Percentiles rank a stretch among this genome's conserved stretches.
phyloP scores from a whole-genome alignment of 2,113 vertebrate genomes.

The Archilochus colubris region DNA sequence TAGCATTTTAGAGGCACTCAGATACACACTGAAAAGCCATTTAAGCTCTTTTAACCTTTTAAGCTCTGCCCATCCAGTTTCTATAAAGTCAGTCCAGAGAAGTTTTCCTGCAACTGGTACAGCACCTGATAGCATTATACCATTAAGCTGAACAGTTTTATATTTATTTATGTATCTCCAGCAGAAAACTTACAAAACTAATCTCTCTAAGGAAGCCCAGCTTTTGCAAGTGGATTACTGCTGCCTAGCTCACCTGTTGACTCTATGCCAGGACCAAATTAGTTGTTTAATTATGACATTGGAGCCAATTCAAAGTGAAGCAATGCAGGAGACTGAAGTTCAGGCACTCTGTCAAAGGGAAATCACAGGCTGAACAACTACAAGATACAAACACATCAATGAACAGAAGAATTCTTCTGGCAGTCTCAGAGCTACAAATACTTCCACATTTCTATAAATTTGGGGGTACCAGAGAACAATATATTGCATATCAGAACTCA shows the following conservation, averaged over 20 bases:
- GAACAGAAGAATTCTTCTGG: not conserved
- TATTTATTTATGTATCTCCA: not conserved
- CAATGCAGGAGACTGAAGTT: not conserved
- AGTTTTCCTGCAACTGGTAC: not conserved
- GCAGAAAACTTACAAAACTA: not conserved
- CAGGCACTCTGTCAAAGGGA: not conserved
- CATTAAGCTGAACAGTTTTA: not conserved
- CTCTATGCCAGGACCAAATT: not conserved
- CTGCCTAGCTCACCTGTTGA: not conserved
- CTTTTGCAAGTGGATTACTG: conserved; percentile 20
- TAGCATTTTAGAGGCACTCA: not conserved
- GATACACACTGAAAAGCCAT: not conserved
- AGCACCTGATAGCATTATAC: not conserved
- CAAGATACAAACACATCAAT: not conserved
- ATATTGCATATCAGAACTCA: not conserved
- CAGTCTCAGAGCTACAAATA: not conserved
- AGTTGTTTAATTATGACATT: not conserved
- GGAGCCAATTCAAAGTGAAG: not conserved
- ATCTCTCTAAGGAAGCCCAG: not conserved
- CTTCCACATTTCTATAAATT: not conserved
- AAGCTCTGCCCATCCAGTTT: not conserved
- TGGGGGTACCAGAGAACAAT: not conserved
- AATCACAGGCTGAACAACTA: not conserved
- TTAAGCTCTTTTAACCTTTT: not conserved
- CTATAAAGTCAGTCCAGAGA: not conserved